Conservation (phyloP, 2,113 vertebrate species). For the Ahaetulla prasina region DNA sequence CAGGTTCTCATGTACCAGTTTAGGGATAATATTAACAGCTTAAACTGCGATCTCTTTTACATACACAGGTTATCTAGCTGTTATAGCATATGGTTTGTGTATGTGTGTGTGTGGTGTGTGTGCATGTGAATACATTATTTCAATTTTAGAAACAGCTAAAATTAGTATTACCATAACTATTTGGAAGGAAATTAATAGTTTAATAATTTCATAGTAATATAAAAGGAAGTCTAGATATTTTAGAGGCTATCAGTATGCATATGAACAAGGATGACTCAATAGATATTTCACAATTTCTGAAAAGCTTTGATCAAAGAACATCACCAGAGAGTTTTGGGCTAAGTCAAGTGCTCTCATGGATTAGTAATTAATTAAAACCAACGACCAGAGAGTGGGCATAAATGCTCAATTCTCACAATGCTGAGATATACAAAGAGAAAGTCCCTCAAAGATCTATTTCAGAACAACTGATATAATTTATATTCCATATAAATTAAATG, state of each 20-base stretch:
- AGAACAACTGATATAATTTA: not conserved
- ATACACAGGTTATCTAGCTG: not conserved
- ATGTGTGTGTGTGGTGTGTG: not conserved
- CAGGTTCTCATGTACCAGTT: not conserved
- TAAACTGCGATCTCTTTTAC: not conserved
- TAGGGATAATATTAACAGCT: not conserved
- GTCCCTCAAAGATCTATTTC: not conserved
- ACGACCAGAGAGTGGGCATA: not conserved
- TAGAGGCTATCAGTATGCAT: not conserved
- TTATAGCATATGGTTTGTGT: not conserved
- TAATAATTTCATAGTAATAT: not conserved
- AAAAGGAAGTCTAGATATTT: not conserved
- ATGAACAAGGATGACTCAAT: not conserved
- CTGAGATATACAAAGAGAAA: not conserved
- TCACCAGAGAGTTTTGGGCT: not conserved
- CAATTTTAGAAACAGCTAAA: not conserved
- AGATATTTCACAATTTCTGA: not conserved
- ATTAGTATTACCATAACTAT: not conserved
- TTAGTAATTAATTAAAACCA: not conserved
- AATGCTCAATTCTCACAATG: not conserved
- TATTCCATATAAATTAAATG: not conserved
- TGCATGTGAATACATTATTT: not conserved
- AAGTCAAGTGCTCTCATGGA: not conserved
- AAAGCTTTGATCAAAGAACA: not conserved
- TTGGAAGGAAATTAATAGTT: not conserved